Evolutionary conservation across 2,888 invertebrate species (phyloP).

Genomic region (Panopea generosa): DNA sequence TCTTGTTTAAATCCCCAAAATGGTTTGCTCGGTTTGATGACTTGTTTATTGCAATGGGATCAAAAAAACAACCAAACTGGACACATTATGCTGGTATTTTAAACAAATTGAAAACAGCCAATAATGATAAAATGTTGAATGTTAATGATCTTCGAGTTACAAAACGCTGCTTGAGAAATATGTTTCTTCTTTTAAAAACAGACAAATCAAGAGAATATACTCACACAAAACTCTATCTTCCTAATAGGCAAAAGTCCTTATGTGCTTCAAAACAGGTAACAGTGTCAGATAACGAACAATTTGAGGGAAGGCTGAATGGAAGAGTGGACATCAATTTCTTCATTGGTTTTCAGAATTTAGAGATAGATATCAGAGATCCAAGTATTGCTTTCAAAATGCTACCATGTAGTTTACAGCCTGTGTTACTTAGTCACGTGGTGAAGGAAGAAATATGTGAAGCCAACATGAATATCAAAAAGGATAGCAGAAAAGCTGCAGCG

Average conservation of each 20-base stretch:
- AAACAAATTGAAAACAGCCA: background rate
- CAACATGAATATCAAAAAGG: background rate
- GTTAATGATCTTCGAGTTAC: background rate
- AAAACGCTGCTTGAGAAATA: background rate
- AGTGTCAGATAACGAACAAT: slow-evolving; percentile 22
- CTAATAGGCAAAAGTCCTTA: slow-evolving; percentile 2
- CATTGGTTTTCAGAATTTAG: slow-evolving; percentile 20
- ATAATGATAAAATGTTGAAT: background rate
- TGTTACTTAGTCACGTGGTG: slow-evolving; percentile 15
- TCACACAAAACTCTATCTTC: background rate
- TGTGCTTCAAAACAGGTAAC: slow-evolving; percentile 9
- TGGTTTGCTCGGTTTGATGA: background rate
- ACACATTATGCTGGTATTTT: background rate
- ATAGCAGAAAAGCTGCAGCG: background rate
- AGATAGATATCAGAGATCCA: slow-evolving; percentile 7
- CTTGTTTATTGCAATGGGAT: background rate
- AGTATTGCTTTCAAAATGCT: background rate
- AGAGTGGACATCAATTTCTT: slow-evolving; percentile 24
- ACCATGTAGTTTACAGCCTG: slow-evolving; percentile 17
- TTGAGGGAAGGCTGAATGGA: slow-evolving; percentile 24
- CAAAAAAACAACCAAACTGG: background rate
- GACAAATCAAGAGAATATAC: background rate
- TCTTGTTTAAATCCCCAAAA: background rate
- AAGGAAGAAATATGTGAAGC: slow-evolving; percentile 3
- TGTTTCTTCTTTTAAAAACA: background rate